Conservation (phyloP, 2,888 invertebrate genomes). For the Colostygia pectinataria region DNA sequence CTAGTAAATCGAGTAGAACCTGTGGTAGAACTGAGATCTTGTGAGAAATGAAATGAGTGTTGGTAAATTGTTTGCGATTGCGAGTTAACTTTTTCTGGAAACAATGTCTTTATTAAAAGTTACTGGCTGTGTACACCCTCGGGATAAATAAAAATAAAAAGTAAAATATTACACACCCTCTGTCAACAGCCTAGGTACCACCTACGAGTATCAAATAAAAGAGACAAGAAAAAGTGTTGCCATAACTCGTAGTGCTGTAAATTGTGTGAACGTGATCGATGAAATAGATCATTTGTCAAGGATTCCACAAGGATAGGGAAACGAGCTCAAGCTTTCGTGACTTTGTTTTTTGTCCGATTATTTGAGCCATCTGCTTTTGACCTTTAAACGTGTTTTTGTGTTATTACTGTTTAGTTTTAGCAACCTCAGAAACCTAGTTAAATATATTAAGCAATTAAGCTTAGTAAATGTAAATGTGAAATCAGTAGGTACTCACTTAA, state of each 20-base stretch:
- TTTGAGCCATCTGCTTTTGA: slow-evolving; percentile 20
- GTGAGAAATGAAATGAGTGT: too few relatives aligned
- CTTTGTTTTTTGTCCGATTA: slow-evolving; percentile 34
- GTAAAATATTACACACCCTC: not conserved
- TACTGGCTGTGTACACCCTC: too few relatives aligned
- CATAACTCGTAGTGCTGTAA: slow-evolving; percentile 29
- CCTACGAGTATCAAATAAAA: slow-evolving; percentile 14
- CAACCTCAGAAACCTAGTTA: not conserved
- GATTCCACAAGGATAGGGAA: slow-evolving; percentile 31
- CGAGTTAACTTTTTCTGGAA: too few relatives aligned
- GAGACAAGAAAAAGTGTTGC: slow-evolving; percentile 19
- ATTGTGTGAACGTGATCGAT: slow-evolving; percentile 37
- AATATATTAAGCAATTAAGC: too few relatives aligned
- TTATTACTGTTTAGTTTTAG: not conserved
- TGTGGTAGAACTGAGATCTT: too few relatives aligned
- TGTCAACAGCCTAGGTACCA: slow-evolving; percentile 3
- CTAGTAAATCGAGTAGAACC: too few relatives aligned
- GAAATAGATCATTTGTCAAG: slow-evolving; percentile 41
- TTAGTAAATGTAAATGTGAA: too few relatives aligned
- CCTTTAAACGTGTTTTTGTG: not conserved
- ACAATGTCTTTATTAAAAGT: not conserved
- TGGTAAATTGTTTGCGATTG: too few relatives aligned
- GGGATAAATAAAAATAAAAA: slow-evolving; percentile 1
- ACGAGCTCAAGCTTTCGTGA: slow-evolving; percentile 31
- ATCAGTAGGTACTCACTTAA: too few relatives aligned